Conservation (phyloP, 2,113 vertebrate genomes). For the Salvelinus alpinus region DNA sequence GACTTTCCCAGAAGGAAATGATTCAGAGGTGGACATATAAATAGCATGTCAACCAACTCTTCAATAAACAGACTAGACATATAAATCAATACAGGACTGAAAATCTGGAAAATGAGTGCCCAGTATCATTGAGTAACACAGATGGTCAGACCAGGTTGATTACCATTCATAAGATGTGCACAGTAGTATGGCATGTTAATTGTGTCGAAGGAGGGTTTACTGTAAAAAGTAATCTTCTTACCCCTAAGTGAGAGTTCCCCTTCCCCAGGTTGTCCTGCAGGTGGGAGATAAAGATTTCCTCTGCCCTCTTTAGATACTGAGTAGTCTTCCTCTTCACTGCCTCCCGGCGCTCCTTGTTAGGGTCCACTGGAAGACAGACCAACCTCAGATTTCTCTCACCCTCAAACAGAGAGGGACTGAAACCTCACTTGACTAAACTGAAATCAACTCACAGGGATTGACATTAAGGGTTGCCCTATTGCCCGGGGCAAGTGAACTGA, state of each 20-base stretch:
- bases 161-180: neutral
- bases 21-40: neutral
- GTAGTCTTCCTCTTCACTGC: constrained; percentile 95
- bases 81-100: no score
- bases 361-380: constrained; percentile 80
- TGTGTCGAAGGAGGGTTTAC: neutral
- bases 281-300: constrained; percentile 97
- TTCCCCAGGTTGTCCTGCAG: constrained; percentile 82
- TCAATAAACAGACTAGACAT: neutral
- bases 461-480: no score
- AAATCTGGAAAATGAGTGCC: no score
- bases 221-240: constrained; percentile 43
- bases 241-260: constrained; percentile 73
- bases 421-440: neutral
- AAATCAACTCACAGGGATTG: no score
- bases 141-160: no score
- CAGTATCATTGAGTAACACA: no score
- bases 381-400: neutral
- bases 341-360: constrained; percentile 91
- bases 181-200: neutral
- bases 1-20: neutral
- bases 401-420: neutral
- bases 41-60: neutral
- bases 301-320: constrained; percentile 92
- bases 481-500: no score